Base-by-base conservation (phyloP, 2,888 invertebrate species). In the Crepidodera aurea region DNA sequence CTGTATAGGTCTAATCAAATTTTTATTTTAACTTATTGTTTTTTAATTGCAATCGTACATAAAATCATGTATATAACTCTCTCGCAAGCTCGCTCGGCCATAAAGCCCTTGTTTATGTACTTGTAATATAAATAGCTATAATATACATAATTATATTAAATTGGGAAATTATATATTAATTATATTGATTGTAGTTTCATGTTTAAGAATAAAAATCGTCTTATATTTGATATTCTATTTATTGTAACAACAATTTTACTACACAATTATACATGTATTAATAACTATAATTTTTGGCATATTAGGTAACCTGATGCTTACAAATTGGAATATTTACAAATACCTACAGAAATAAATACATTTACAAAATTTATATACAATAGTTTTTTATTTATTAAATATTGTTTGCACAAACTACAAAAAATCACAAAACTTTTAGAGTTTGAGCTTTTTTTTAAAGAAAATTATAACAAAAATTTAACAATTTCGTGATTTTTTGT, bases 211-310 rank as follows among this genome's bases (percentile, higher is more conserved):
- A n/a, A n/a, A n/a, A n/a, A n/a, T n/a, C n/a, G n/a, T n/a, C n/a
- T n/a, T n/a, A n/a, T n/a, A n/a, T 22, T 27, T 48, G 7, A 34
- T 44, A 55, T 37, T 57, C 57, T 78, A 79, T 79, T 79, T 76
- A 78, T 77, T 71, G 76, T 78, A 79, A 80, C 79, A 79, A 79
- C 77, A 74, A 77, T 66, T 74, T 76, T 75, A 78, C 79, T 80
- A 81, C 79, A 81, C 79, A 80, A 77, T 77, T 77, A 78, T 74
- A 77, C 76, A 78, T 62, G 59, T 71, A 72, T 73, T 57, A 54
- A 58, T 68, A 73, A 71, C 68, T 73, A 69, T 71, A 72, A 66
- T 75, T 75, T 76, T 77, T 76, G 75, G 75, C 75, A 74, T 73
- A 37, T 73, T 74, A 76, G 75, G 78, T 79, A 79, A 78, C 77